Base-by-base conservation (phyloP, 2,113 vertebrate genomes). In the Pedionomus torquatus region DNA sequence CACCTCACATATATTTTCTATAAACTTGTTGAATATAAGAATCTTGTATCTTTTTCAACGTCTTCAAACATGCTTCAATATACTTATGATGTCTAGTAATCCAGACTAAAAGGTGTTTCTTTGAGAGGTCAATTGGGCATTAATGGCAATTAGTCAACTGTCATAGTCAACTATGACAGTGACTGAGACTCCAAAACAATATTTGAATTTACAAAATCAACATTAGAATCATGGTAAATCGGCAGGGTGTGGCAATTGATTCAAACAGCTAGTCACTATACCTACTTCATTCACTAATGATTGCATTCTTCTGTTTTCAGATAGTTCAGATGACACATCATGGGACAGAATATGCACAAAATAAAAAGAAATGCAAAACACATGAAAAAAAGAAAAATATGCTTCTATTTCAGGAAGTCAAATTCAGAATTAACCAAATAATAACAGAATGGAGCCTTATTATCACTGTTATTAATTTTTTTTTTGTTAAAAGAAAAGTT, bases 201-300 rank as follows among this genome's bases (percentile, higher is more conserved):
- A 85, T 76, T 17, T 75, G 61, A 65, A 83, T 90, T 93, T 85
- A 87, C 66, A 86, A 92, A 90, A 94, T 75, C 63, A 88, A n/a
- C 41, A 82, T 72, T 48, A 76, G 90, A 95, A 58, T 85, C 57
- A 83, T 43, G 24, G n/a, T n/a, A n/a, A n/a, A n/a, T n/a, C n/a
- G n/a, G n/a, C n/a, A n/a, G n/a, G n/a, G n/a, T n/a, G n/a, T n/a
- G 11, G 25, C 33, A 82, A 64, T 9, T 66, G 31, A 94, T 61
- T 60, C 75, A 60, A 76, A 79, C 33, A 87, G 21, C 19, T 26
- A 61, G 11, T 19, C 65, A 61, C 52, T 48, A 33, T 2, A 93
- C 1, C 37, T 43, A 39, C 43, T 80, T 75, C 46, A 63, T 55
- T 81, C 66, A 66, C 33, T 87, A 46, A 52, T 14, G 17, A 80